Conservation (phyloP, 1,140 invertebrate species). For the Branchinecta lynchi region DNA sequence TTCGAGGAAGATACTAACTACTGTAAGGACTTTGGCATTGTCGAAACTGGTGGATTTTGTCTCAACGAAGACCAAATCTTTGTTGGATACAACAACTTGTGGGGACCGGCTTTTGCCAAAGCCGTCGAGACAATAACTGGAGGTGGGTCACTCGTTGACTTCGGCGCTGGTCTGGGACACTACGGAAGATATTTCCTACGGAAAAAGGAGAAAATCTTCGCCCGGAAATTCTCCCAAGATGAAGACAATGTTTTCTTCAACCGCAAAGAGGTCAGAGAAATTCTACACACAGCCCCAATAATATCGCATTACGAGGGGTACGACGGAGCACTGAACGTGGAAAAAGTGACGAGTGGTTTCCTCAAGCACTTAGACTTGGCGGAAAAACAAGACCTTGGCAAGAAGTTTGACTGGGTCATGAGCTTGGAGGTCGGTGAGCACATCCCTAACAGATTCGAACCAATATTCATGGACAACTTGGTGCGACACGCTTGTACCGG, state of each 20-base stretch:
- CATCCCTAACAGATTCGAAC: slow-evolving; percentile 19
- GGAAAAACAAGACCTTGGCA: not conserved
- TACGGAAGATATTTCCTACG: not conserved
- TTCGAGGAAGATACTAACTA: no score
- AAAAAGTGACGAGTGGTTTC: not conserved
- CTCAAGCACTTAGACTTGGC: not conserved
- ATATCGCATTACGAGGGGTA: slow-evolving; percentile 3
- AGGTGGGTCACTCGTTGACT: not conserved
- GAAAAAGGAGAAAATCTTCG: not conserved
- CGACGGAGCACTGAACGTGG: not conserved
- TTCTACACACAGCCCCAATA: not conserved
- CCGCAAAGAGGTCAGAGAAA: not conserved
- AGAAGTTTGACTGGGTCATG: slow-evolving; percentile 18
- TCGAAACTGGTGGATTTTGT: slow-evolving; percentile 2
- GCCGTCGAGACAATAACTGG: not conserved
- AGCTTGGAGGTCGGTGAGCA: slow-evolving; percentile 20
- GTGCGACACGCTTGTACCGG: slow-evolving; percentile 8
- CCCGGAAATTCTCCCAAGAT: not conserved
- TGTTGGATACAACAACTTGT: not conserved
- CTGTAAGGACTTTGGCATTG: not conserved
- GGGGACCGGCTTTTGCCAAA: not conserved
- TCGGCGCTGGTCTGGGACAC: not conserved
- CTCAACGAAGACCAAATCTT: not conserved
- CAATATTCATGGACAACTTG: slow-evolving; percentile 17
- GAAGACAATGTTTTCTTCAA: not conserved